These are phyloP conservation scores for Rotaria macrura DNA, from an alignment of 2,888 invertebrate genomes.

Conservation along the genomic window DNA sequence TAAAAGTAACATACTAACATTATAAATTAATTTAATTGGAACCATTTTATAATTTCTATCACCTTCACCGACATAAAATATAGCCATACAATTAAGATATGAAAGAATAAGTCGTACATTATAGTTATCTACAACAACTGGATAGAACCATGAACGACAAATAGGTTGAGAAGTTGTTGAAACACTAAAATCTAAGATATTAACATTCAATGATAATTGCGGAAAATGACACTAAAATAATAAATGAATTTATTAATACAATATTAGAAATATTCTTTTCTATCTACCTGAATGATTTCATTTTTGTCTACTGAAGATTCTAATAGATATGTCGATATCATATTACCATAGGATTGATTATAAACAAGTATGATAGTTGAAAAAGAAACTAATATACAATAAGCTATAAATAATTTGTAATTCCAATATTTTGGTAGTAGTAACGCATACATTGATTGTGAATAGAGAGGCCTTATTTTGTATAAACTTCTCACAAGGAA, in stretches of 20 bases:
- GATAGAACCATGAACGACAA: not conserved
- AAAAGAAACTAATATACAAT: too few species aligned
- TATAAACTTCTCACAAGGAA: too few species aligned
- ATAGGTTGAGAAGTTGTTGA: not conserved
- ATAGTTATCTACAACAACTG: not conserved
- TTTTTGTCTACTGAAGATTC: not conserved
- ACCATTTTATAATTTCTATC: not conserved
- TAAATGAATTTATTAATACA: not conserved
- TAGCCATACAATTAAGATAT: not conserved
- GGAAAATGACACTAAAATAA: not conserved
- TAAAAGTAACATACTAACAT: not conserved
- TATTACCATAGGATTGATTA: too few species aligned
- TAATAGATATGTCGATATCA: too few species aligned
- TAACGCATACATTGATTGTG: too few species aligned
- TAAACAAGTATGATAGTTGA: too few species aligned
- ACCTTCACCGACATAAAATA: not conserved
- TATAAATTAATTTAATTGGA: not conserved
- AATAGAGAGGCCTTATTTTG: too few species aligned
- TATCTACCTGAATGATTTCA: not conserved
- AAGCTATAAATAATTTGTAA: too few species aligned
- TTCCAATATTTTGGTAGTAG: too few species aligned
- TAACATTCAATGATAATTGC: not conserved
- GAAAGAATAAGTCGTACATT: not conserved
- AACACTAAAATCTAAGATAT: not conserved
- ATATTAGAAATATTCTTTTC: not conserved